A percentile compares a stretch with the other conserved stretches of the same genome.
Evolutionary conservation across 1,140 invertebrate species (phyloP).

Genomic region (Polyergus mexicanus): DNA sequence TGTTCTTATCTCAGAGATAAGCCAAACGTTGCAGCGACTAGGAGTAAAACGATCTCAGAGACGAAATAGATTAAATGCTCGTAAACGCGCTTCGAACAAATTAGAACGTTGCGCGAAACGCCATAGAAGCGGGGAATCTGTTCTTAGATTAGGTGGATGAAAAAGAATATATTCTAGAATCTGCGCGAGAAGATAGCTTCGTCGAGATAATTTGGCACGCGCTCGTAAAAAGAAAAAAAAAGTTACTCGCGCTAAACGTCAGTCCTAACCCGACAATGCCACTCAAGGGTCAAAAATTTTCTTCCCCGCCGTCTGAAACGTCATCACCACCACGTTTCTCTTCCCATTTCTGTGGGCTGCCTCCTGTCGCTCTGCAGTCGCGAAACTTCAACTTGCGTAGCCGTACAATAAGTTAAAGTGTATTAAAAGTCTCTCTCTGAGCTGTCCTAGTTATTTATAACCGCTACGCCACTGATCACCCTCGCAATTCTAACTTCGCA

Average conservation of each 20-base stretch:
- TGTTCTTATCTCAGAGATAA: not conserved
- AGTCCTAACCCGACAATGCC: conserved; percentile 31
- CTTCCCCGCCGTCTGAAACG: conserved; percentile 25
- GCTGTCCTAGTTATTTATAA: conserved; percentile 54
- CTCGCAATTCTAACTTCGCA: conserved; percentile 42
- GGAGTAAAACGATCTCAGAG: not conserved
- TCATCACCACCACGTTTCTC: not conserved
- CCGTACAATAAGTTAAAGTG: conserved; percentile 46
- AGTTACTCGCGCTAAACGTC: not conserved
- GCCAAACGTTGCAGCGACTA: not conserved
- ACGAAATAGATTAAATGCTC: not conserved
- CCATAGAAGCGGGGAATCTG: not conserved
- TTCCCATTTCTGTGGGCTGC: conserved; percentile 48
- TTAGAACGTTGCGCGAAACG: not conserved
- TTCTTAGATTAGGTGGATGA: not conserved
- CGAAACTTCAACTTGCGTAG: conserved; percentile 53
- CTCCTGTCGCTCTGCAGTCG: conserved; percentile 68
- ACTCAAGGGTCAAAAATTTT: conserved; percentile 66
- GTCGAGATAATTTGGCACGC: not conserved
- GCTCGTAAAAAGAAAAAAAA: conserved; percentile 20
- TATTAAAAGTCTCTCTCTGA: conserved; percentile 54
- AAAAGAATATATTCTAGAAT: not conserved
- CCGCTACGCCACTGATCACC: conserved; percentile 3
- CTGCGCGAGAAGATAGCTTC: not conserved
- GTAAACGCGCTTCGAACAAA: not conserved